These are phyloP conservation scores for Neopipo cinnamomea DNA, from an alignment of 2,113 vertebrate species.

Conservation along the genomic window DNA sequence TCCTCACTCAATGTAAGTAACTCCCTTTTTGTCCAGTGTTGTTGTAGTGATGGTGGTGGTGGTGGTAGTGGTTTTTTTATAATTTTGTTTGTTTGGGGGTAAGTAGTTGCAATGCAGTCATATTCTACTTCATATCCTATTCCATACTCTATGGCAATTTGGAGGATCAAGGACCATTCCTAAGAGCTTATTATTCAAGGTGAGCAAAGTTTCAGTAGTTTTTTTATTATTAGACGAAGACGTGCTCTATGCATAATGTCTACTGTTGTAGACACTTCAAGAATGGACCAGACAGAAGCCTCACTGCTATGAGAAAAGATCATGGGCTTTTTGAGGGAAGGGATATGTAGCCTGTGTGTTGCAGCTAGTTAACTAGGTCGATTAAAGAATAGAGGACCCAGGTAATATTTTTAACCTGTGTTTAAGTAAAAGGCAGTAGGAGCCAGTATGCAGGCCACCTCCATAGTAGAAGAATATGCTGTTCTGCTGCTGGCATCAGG, in stretches of 20 bases:
- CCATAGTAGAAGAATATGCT: neutral
- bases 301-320: neutral
- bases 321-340: neutral
- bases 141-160: slow-evolving; percentile 71
- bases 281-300: slow-evolving; percentile 14
- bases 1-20: slow-evolving; percentile 91
- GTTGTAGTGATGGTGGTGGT: slow-evolving; percentile 52
- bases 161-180: slow-evolving; percentile 76
- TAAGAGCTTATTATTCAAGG: slow-evolving; percentile 77
- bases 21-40: slow-evolving; percentile 30
- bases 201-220: slow-evolving; percentile 77
- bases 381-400: neutral
- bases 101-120: slow-evolving; percentile 76
- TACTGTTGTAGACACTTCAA: neutral
- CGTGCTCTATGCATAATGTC: neutral
- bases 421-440: slow-evolving; percentile 2
- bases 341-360: neutral
- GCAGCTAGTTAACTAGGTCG: neutral
- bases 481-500: neutral
- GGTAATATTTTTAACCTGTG: neutral
- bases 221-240: slow-evolving; percentile 18
- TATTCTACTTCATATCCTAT: slow-evolving; percentile 67
- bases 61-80: slow-evolving; percentile 41
- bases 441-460: neutral
- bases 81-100: slow-evolving; percentile 70